These are phyloP conservation scores for Oxycera nigricornis DNA, from an alignment of 2,888 invertebrate species.

Conservation along the genomic window DNA sequence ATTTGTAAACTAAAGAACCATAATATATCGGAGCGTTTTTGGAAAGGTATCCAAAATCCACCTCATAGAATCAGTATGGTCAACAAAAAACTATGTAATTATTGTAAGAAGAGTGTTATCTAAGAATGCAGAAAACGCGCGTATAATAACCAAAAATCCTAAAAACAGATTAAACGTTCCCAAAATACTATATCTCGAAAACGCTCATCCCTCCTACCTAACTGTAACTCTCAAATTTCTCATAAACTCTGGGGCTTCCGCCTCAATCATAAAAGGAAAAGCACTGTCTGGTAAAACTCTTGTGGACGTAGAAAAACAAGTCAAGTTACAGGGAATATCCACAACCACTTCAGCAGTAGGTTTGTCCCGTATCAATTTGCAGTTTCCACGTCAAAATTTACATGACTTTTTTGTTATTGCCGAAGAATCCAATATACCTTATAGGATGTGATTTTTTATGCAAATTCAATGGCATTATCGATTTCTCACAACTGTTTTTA, in stretches of 20 bases:
- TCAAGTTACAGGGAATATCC: too few relatives aligned
- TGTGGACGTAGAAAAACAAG: background rate
- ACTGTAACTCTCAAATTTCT: background rate
- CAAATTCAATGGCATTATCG: too few relatives aligned
- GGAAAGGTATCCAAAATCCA: background rate
- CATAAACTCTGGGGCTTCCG: background rate
- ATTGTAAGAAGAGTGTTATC: conserved; percentile 1
- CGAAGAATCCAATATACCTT: background rate
- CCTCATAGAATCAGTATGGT: background rate
- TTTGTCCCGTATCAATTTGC: background rate
- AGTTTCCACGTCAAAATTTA: background rate
- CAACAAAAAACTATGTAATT: background rate
- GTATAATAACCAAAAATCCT: background rate
- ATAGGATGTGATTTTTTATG: too few relatives aligned
- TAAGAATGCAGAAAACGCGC: background rate
- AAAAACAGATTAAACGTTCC: background rate
- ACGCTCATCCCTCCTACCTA: background rate
- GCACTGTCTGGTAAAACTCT: background rate
- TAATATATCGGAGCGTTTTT: background rate
- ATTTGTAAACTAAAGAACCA: background rate
- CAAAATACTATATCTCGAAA: background rate
- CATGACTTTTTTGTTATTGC: too few relatives aligned
- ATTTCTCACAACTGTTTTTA: too few relatives aligned
- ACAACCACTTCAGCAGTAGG: too few relatives aligned
- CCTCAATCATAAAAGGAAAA: background rate